phyloP scores from a whole-genome alignment of 2,888 invertebrate species.

The Eristalis intricaria region DNA sequence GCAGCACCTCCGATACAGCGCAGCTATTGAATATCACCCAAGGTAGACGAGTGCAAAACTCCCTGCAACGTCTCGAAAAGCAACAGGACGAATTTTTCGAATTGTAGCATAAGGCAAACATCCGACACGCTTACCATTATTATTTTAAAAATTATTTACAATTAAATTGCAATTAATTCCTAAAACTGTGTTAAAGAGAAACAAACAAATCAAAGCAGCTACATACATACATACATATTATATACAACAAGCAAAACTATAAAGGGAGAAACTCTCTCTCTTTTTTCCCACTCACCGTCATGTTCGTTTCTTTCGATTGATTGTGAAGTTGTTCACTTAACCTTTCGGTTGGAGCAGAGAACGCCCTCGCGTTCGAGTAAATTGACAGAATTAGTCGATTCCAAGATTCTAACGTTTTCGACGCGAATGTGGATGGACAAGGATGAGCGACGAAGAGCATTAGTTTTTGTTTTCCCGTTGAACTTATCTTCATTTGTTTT shows the following conservation, averaged over 20 bases:
- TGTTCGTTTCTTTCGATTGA: neutral
- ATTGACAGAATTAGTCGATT: too few species aligned
- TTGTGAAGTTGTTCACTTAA: neutral
- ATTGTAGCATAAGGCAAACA: constrained; percentile 86
- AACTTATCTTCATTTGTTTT: constrained; percentile 3
- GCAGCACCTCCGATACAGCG: constrained; percentile 82
- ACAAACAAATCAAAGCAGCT: constrained; percentile 20
- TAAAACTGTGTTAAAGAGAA: constrained; percentile 62
- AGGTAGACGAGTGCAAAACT: constrained; percentile 90
- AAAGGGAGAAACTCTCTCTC: neutral
- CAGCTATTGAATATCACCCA: constrained; percentile 86
- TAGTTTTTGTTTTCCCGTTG: constrained; percentile 12
- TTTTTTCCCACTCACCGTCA: neutral
- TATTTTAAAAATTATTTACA: constrained; percentile 69
- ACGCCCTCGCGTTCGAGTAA: neutral
- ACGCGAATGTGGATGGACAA: neutral
- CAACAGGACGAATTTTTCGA: constrained; percentile 95
- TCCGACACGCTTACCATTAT: constrained; percentile 50
- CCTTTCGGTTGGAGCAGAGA: neutral
- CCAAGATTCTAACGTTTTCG: neutral
- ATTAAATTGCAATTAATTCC: constrained; percentile 69
- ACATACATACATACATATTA: constrained; percentile 17
- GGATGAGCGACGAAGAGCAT: neutral
- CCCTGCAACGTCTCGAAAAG: constrained; percentile 90
- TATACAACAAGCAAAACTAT: constrained; percentile 14